A percentile compares a stretch with the other conserved stretches of the same genome.
Conservation (phyloP, 2,113 vertebrate genomes). For the Lophius piscatorius region DNA sequence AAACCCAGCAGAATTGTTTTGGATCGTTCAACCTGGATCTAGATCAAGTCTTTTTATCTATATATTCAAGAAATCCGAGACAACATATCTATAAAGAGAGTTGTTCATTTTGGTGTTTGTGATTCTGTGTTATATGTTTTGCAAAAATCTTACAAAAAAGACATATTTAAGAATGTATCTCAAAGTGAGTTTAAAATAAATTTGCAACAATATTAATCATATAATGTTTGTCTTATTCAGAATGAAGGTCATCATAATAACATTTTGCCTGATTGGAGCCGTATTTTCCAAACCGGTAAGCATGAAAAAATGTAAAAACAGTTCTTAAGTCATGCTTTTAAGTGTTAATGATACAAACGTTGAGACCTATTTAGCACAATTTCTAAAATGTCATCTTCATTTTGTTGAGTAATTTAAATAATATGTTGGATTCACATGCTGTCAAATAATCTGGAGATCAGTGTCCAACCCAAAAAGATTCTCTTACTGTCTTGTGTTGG, state of each 20-base stretch:
- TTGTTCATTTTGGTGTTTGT: too few relatives aligned
- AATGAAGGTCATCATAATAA: constrained; percentile 61
- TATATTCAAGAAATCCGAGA: too few relatives aligned
- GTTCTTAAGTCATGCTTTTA: not conserved
- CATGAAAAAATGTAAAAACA: constrained; percentile 11
- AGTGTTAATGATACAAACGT: not conserved
- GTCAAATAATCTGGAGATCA: too few relatives aligned
- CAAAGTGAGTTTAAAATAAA: not conserved
- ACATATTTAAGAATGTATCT: too few relatives aligned
- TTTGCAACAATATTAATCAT: not conserved
- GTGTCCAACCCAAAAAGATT: not conserved
- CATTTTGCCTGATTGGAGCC: constrained; percentile 68
- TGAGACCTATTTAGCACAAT: not conserved
- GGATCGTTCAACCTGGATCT: too few relatives aligned
- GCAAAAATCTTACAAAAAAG: too few relatives aligned
- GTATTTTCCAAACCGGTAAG: constrained; percentile 72
- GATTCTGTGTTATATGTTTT: too few relatives aligned
- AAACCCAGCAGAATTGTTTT: too few relatives aligned
- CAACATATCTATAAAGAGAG: too few relatives aligned
- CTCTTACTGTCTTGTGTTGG: too few relatives aligned
- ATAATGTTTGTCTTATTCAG: constrained; percentile 40
- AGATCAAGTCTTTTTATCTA: too few relatives aligned
- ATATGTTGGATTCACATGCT: too few relatives aligned
- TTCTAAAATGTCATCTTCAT: not conserved
- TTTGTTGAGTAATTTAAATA: not conserved